A percentile compares a stretch with the other conserved stretches of the same genome.
These are phyloP conservation scores for Sthenelais limicola DNA, from an alignment of 2,888 invertebrate species.

Conservation along the genomic window DNA sequence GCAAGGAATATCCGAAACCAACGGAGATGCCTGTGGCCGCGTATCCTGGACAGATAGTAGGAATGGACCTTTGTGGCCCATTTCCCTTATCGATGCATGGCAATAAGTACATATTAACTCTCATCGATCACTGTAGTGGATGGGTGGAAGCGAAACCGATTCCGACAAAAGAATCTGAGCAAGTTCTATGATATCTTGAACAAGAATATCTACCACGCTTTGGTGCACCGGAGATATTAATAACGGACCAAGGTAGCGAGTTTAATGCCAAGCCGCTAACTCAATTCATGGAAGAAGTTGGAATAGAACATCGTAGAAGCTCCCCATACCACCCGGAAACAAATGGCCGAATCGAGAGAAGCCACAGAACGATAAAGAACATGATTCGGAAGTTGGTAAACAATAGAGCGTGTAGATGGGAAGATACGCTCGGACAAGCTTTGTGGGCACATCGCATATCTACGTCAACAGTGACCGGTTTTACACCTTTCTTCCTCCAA, in stretches of 20 bases:
- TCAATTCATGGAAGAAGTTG: too few species aligned
- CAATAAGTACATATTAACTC: too few species aligned
- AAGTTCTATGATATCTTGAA: background rate
- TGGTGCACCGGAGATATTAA: background rate
- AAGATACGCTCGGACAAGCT: background rate
- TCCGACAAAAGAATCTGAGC: background rate
- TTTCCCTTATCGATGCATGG: background rate
- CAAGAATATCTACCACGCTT: background rate
- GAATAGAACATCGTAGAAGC: background rate
- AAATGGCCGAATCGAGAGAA: slow-evolving; percentile 2
- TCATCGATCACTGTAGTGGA: slow-evolving; percentile 10
- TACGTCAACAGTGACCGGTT: slow-evolving; percentile 4
- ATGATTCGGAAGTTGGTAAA: background rate
- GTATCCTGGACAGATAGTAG: background rate
- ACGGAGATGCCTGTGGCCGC: background rate
- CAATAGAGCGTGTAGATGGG: background rate
- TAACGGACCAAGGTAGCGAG: slow-evolving; percentile 11
- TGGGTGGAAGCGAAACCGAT: slow-evolving; percentile 3
- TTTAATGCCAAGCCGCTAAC: background rate
- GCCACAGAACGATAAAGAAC: background rate
- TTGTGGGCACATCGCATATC: background rate
- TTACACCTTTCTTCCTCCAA: slow-evolving; percentile 13
- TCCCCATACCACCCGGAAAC: background rate
- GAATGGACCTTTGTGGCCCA: slow-evolving; percentile 11
- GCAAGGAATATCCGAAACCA: background rate